These are phyloP conservation scores for Bedellia somnulentella DNA, from an alignment of 2,888 invertebrate genomes.

Conservation along the genomic window DNA sequence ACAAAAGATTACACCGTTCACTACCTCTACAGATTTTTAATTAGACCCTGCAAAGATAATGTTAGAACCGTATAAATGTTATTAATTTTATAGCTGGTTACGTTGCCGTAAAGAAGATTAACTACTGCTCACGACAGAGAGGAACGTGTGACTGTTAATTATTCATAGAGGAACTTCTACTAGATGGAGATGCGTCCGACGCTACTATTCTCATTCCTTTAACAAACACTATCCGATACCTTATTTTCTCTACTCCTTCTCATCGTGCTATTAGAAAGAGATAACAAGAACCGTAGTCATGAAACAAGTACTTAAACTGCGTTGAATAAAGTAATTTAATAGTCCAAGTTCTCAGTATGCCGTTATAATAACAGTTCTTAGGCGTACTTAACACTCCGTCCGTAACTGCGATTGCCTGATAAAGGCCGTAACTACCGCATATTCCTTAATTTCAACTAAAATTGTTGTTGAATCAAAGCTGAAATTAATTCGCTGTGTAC, in stretches of 20 bases:
- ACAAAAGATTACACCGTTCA: no score
- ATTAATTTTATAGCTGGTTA: slow-evolving; percentile 21
- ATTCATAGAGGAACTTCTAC: slow-evolving; percentile 18
- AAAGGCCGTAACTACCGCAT: slow-evolving; percentile 15
- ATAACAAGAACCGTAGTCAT: no score
- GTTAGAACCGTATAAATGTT: slow-evolving; percentile 10
- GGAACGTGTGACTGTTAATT: slow-evolving; percentile 22
- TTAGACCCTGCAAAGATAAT: no score
- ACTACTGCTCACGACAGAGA: slow-evolving; percentile 19
- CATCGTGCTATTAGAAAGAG: no score
- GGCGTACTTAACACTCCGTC: slow-evolving; percentile 16
- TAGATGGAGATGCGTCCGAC: slow-evolving; percentile 6
- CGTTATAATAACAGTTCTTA: slow-evolving; percentile 21
- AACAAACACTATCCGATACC: no score
- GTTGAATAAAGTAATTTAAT: no score
- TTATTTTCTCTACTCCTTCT: no score
- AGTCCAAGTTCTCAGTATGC: slow-evolving; percentile 3
- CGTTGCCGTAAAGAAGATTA: slow-evolving; percentile 24
- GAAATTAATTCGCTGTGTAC: no score
- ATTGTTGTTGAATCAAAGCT: no score
- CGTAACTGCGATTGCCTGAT: slow-evolving; percentile 19
- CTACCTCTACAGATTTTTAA: no score
- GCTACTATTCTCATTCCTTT: slow-evolving; percentile 7
- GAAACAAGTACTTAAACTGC: no score
- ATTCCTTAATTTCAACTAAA: slow-evolving; percentile 3